A percentile compares a stretch with the other conserved stretches of the same genome.
phyloP scores from a whole-genome alignment of 2,888 invertebrate species.

The Dromius quadrimaculatus region DNA sequence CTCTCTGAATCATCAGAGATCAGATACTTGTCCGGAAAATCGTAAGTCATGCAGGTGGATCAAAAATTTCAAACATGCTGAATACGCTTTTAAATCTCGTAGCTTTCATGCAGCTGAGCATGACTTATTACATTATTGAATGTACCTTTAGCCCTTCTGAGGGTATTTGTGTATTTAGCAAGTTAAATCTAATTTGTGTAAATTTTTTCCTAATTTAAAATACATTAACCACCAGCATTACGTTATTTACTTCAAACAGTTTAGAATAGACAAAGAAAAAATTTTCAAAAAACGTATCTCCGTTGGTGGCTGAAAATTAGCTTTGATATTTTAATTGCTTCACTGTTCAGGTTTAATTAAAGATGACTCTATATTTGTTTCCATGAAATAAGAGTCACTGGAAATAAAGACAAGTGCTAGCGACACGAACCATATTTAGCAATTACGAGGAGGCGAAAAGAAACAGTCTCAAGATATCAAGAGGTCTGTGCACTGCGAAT shows the following conservation, averaged over 20 bases:
- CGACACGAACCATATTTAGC: conserved; percentile 28
- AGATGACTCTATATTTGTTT: conserved; percentile 5
- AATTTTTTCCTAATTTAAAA: conserved; percentile 41
- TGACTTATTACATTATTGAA: no score
- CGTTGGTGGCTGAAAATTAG: conserved; percentile 36
- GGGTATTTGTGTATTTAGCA: no score
- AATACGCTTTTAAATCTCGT: no score
- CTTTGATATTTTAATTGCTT: conserved; percentile 20
- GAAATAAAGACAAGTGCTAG: conserved; percentile 27
- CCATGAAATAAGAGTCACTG: background rate
- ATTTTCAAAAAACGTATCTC: conserved; percentile 12
- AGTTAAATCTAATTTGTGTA: no score
- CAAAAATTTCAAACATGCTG: background rate
- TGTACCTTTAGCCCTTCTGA: no score
- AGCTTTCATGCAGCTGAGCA: no score
- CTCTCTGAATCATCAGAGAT: background rate
- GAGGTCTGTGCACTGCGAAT: background rate
- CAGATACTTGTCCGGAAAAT: background rate
- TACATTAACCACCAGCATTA: conserved; percentile 6
- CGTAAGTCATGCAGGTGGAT: conserved; percentile 21
- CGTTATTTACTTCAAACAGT: conserved; percentile 23
- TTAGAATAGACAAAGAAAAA: conserved; percentile 21
- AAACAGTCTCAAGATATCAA: conserved; percentile 1
- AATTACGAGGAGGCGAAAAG: conserved; percentile 30
- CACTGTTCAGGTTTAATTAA: background rate